These are phyloP conservation scores for human DNA, from an alignment of 2,113 vertebrate genomes.

Conservation along the genomic window DNA sequence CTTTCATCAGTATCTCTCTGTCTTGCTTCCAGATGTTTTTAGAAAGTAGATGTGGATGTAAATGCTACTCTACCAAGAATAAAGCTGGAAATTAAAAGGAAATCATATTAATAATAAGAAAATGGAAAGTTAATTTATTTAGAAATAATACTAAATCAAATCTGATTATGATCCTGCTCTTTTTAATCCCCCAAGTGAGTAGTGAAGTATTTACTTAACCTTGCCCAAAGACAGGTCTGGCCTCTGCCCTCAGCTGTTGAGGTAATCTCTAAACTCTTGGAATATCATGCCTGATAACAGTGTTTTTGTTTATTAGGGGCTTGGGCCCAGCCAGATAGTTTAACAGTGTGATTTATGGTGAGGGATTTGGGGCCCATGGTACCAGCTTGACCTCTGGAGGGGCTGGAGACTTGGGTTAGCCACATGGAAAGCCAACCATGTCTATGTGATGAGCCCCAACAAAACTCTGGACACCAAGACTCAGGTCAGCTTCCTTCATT, in stretches of 20 bases:
- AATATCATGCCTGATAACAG: not conserved
- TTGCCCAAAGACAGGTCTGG: too few species aligned
- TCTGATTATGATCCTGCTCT: not conserved
- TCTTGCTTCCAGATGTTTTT: not conserved
- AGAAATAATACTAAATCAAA: not conserved
- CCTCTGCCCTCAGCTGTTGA: too few species aligned
- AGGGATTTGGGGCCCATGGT: too few species aligned
- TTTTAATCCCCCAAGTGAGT: not conserved
- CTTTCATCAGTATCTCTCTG: not conserved
- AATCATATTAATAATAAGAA: not conserved
- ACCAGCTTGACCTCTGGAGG: too few species aligned
- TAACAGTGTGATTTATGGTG: too few species aligned
- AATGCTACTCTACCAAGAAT: not conserved
- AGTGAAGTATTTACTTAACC: too few species aligned
- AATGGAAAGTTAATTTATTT: not conserved
- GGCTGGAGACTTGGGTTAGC: too few species aligned
- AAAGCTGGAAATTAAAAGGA: not conserved
- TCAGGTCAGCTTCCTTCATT: too few species aligned
- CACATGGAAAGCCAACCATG: too few species aligned
- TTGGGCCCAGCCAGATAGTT: not conserved
- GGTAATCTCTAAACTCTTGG: too few species aligned
- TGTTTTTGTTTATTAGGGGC: not conserved
- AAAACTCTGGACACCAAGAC: too few species aligned
- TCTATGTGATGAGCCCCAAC: too few species aligned
- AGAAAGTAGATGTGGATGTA: not conserved